A percentile compares a stretch with the other conserved stretches of the same genome.
phyloP scores from a whole-genome alignment of 2,113 vertebrate species.

The Butorides virescens region DNA sequence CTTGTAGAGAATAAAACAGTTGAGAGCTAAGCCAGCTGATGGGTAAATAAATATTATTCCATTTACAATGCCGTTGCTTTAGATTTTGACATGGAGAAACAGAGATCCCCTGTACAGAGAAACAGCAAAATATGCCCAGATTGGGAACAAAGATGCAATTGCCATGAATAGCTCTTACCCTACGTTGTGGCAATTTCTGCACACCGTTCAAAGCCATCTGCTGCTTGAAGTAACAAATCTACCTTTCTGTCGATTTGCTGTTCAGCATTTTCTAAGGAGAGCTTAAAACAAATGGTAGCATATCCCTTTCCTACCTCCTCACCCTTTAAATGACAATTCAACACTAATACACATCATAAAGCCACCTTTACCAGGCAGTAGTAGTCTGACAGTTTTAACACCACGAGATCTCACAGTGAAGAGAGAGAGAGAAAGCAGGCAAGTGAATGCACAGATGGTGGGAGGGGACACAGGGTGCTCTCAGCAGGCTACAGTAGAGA shows the following conservation, averaged over 20 bases:
- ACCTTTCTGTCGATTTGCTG: neutral
- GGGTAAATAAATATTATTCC: neutral
- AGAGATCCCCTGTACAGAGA: neutral
- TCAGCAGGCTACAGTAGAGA: constrained; percentile 81
- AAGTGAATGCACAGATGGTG: constrained; percentile 76
- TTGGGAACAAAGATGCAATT: neutral
- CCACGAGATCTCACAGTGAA: constrained; percentile 59
- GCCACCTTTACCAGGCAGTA: constrained; percentile 61
- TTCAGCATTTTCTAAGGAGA: constrained; percentile 31
- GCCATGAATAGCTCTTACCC: neutral
- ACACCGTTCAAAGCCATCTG: neutral
- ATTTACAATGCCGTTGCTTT: neutral
- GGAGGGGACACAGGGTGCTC: constrained; percentile 78
- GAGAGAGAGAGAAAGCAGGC: constrained; percentile 30
- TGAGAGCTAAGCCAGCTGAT: neutral
- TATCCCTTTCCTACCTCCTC: constrained; percentile 20
- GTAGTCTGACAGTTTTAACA: constrained; percentile 58
- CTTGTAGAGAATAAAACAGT: neutral
- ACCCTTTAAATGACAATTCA: constrained; percentile 43
- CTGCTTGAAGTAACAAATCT: neutral
- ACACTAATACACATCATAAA: constrained; percentile 56
- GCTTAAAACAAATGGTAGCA: neutral
- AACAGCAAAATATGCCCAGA: neutral
- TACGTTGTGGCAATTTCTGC: neutral
- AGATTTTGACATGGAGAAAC: neutral